Base-by-base conservation (phyloP, 1,140 invertebrate genomes). In the Cotesia vestalis region DNA sequence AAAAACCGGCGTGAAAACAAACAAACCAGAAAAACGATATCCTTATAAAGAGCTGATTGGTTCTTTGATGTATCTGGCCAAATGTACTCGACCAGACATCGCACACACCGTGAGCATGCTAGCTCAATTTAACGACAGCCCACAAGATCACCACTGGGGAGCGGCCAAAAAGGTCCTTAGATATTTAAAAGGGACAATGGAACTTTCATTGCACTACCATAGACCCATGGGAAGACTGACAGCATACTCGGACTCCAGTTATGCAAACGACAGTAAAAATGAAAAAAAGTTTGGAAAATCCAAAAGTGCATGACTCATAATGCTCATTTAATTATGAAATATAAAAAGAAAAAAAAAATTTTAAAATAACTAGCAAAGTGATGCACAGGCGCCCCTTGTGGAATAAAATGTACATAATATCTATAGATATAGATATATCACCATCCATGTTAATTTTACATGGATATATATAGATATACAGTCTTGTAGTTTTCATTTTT, bases 1-100 rank as follows among this genome's bases (percentile, higher is more conserved):
- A 53, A 36, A 17, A 11, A 20, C 9, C 20, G 17, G 20, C 4
- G 59, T 46, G 46, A 27, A 1, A 62, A 46, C 34, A 34, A 20
- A 51, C 4, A 40, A 27, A 72, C 60, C 27, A 46, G 40, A 27
- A 27, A 51, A 35, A 46, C 46, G 60, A 55, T 80, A 75, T 62
- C 69, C 4, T 46, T 46, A 46, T 6, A 46, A 73, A 71, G 34
- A 75, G 66, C 59, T 81, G 6, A 75, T 81, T 57, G 77, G 77
- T 53, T 72, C 75, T 17, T 52, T 84, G 4, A 79, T 80, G 77
- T 83, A 83, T 77, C 71, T 75, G 12, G 74, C 71, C 57, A 35
- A 76, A 34, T 75, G 74, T 5, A 79, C 79, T 6, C 73, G 79
- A 69, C 78, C 78, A 5, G 79, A 81, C 61, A 61, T 82, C 17